phyloP scores from a whole-genome alignment of 92 coral and sea anemone species.

The Bergia puertoricense region DNA sequence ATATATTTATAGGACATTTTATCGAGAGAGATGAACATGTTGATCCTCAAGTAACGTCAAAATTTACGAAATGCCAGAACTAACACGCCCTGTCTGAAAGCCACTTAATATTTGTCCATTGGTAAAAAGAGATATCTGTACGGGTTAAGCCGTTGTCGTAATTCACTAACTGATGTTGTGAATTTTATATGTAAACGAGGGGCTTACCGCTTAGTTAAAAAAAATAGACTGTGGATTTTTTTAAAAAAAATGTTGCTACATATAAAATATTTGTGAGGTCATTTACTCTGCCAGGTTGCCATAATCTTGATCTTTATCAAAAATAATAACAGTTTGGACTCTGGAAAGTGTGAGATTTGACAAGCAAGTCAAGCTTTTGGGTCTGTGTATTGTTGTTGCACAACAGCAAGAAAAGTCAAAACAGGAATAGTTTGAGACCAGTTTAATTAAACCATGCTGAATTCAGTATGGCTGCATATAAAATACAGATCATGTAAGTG shows the following conservation, averaged over 20 bases:
- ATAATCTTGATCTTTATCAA: no score
- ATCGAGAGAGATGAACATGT: neutral
- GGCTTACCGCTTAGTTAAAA: neutral
- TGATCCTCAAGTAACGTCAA: neutral
- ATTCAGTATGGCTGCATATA: no score
- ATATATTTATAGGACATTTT: neutral
- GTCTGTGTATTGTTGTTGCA: no score
- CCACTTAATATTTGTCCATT: neutral
- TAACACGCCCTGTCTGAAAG: constrained; percentile 8
- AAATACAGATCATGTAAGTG: no score
- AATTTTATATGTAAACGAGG: neutral
- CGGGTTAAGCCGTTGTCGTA: neutral
- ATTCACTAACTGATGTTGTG: neutral
- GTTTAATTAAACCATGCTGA: no score
- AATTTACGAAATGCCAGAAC: constrained; percentile 8
- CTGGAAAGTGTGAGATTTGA: neutral
- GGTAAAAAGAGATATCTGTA: neutral
- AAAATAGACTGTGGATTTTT: no score
- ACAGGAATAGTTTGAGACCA: no score
- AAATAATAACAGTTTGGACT: neutral
- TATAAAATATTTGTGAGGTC: no score
- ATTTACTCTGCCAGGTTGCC: neutral
- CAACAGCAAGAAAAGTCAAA: no score
- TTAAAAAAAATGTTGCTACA: neutral
- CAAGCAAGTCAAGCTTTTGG: no score